Base-by-base conservation (phyloP, 2,888 invertebrate species). In the Apamea anceps region DNA sequence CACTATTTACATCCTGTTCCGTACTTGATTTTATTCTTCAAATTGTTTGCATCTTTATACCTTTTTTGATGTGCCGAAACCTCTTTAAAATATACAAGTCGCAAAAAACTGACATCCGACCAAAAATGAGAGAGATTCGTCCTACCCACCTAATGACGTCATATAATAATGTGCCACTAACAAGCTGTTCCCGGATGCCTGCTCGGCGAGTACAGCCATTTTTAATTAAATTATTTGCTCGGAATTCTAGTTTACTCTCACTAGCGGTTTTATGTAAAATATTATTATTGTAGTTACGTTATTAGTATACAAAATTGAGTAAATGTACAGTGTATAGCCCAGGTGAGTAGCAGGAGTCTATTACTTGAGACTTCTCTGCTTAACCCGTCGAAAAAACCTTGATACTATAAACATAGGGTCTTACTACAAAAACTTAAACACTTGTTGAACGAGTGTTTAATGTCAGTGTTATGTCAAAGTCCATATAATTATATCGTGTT, bases 211-310 rank as follows among this genome's bases (percentile, higher is more conserved):
- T 67, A 62, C 80, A n/a, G 71, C 51, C 51, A 81, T 86, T 87
- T 89, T 86, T 84, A 82, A 88, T 89, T 80, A 78, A 82, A 86
- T 84, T 79, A 83, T 84, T 75, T 67, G 37, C 70, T 68, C 63
- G n/a, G 70, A 81, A 78, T 87, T 82, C 77, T 79, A 80, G 77
- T 82, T 82, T 73, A 73, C 45, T 78, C 73, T 78, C 60, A 75
- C 76, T 62, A 60, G 63, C 8, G 68, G 77, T 75, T 82, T 77
- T 48, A 77, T 74, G 57, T 74, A n/a, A 66, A 74, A 80, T 82
- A 71, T 73, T 48, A 42, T 51, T 67, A 51, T 37, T 67, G 25
- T 71, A n/a, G 10, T 80, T 60, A n/a, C 15, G 8, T 4, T 37
- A 25, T 62, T 83, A 15, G 54, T 75, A 18, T 54, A 37, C 63